Evolutionary conservation across 2,797 vertebrate genomes (phyloP).

Genomic region (Mallotus villosus): DNA sequence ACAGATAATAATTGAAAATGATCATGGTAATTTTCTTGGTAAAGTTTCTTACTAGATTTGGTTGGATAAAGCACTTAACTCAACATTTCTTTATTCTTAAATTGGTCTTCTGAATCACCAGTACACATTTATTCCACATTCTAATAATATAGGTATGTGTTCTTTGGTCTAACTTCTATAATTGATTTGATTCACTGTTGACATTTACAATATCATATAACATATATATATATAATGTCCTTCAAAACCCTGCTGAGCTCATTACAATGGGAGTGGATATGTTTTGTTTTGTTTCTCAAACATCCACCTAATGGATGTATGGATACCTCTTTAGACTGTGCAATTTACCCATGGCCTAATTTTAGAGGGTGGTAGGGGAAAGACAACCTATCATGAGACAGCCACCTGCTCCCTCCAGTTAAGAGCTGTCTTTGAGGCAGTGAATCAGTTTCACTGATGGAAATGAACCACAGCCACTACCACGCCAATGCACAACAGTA

Average conservation of each 20-base stretch:
- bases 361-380: constrained; percentile 68
- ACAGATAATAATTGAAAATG: constrained; percentile 21
- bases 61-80: too few relatives aligned
- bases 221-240: too few relatives aligned
- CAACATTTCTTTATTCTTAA: too few relatives aligned
- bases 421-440: constrained; percentile 26
- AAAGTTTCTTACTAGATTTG: too few relatives aligned
- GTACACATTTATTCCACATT: neutral
- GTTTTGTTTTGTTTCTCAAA: constrained; percentile 25
- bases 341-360: constrained; percentile 65
- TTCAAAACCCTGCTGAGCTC: neutral
- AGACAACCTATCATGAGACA: constrained; percentile 53
- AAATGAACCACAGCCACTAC: constrained; percentile 42
- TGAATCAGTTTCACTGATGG: constrained; percentile 54
- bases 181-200: neutral
- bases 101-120: neutral
- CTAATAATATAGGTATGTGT: neutral
- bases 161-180: neutral
- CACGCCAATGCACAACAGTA: neutral
- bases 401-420: constrained; percentile 67
- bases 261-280: constrained; percentile 17
- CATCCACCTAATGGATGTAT: constrained; percentile 16
- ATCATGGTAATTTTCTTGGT: too few relatives aligned
- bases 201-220: neutral
- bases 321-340: constrained; percentile 44